Base-by-base conservation (phyloP, 2,113 vertebrate species). In the Pelmatolapia mariae region DNA sequence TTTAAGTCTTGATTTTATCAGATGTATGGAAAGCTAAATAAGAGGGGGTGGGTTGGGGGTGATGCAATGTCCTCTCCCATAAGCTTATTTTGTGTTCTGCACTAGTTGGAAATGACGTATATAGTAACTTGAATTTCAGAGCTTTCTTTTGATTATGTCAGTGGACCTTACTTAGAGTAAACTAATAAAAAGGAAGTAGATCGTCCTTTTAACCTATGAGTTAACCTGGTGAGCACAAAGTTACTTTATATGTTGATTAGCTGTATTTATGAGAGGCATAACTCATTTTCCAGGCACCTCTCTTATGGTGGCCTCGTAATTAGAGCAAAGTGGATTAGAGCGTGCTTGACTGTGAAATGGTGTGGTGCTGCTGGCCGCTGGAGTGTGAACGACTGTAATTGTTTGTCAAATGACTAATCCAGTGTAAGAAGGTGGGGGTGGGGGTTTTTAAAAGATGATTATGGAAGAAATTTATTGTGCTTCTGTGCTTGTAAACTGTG, bases 291-390 rank as follows among this genome's bases (percentile, higher is more conserved):
- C 26, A 18, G 18, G 19, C 73, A 10, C 29, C 19, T 7, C 86
- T 86, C 76, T 78, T 26, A 29, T 57, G 36, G 57, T 19, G 50
- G 82, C 56, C 76, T 86, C 18, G 3, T 89, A 82, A 84, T 91
- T 59, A 76, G 50, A 82, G 79, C 19, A 66, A 59, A 89, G 84
- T 89, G 85, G 86, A 93, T 91, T 82, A 89, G 81, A 24, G 19
- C 22, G 63, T 83, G 59, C 83, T 90, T 86, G 83, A 91, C 63
- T 54, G 71, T 86, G 83, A 81, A 90, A 92, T 81, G 59, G 36
- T 45, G 36, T 53, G 82, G 29, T 22, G 38, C 54, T 87, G 87
- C 86, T 13, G 82, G n/a, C 76, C 68, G 7, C 50, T 79, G 73
- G 73, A 83, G 56, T 54, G 88, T 83, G 88, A 86, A 81, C 26